Percentiles rank a stretch among this genome's conserved stretches.
Conservation (phyloP, 2,113 vertebrate genomes). For the Peromyscus maniculatus region DNA sequence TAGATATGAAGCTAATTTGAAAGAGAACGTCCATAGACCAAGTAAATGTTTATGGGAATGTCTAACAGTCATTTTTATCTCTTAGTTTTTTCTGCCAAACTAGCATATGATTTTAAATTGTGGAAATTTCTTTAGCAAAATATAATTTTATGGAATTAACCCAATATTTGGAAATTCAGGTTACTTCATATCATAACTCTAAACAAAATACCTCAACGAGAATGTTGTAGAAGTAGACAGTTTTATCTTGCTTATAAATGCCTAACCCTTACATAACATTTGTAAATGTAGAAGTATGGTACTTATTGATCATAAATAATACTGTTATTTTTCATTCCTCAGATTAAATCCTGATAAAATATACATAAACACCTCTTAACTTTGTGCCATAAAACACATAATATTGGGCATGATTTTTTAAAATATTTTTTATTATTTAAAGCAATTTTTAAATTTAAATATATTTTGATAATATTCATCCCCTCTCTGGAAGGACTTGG, state of each 20-base stretch:
- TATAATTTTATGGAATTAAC: background rate
- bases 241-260: slow-evolving; percentile 33
- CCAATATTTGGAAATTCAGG: slow-evolving; percentile 38
- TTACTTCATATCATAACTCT: slow-evolving; percentile 39
- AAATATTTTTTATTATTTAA: background rate
- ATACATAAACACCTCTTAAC: slow-evolving; percentile 14
- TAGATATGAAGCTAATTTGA: background rate
- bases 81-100: background rate
- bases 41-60: background rate
- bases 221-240: background rate
- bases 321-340: slow-evolving; percentile 3
- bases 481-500: background rate
- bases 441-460: background rate
- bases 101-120: background rate
- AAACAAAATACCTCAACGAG: slow-evolving; percentile 25
- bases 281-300: slow-evolving; percentile 37
- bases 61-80: background rate
- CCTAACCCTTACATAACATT: background rate
- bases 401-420: background rate
- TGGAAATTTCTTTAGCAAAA: background rate
- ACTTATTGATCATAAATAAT: background rate
- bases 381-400: slow-evolving; percentile 11
- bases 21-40: background rate
- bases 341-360: slow-evolving; percentile 10
- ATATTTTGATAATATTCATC: background rate